Conservation (phyloP, 2,113 vertebrate genomes). For the human (Homo sapiens) region DNA sequence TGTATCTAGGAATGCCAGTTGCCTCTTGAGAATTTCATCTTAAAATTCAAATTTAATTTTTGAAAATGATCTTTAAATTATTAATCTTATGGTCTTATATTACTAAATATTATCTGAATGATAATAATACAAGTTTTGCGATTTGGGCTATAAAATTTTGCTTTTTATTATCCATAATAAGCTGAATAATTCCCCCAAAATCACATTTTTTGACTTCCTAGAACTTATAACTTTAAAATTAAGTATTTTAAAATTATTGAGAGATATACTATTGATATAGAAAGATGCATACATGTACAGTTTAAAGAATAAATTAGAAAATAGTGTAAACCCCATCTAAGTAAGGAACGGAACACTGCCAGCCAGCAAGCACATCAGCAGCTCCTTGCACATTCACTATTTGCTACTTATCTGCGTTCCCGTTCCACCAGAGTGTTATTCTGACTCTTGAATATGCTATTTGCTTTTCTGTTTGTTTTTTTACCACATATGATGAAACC, state of each 20-base stretch:
- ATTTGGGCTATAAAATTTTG: background rate
- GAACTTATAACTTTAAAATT: background rate
- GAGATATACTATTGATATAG: background rate
- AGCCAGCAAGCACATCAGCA: background rate
- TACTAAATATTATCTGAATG: background rate
- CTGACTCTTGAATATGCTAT: background rate
- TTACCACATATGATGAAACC: background rate
- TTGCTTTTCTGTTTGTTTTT: slow-evolving; percentile 3
- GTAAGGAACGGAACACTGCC: background rate
- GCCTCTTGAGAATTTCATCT: background rate
- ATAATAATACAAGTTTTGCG: background rate
- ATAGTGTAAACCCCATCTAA: background rate
- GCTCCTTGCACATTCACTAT: background rate
- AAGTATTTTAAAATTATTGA: background rate
- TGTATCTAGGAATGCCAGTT: background rate
- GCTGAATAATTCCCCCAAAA: background rate
- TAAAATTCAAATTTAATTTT: background rate
- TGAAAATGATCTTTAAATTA: background rate
- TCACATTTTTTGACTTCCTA: background rate
- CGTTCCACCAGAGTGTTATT: background rate
- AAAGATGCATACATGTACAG: background rate
- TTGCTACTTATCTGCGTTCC: background rate
- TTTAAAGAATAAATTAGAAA: slow-evolving; percentile 26
- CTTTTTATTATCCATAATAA: background rate
- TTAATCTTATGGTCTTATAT: background rate